Base-by-base conservation (phyloP, 2,113 vertebrate species). In the Channa argus region DNA sequence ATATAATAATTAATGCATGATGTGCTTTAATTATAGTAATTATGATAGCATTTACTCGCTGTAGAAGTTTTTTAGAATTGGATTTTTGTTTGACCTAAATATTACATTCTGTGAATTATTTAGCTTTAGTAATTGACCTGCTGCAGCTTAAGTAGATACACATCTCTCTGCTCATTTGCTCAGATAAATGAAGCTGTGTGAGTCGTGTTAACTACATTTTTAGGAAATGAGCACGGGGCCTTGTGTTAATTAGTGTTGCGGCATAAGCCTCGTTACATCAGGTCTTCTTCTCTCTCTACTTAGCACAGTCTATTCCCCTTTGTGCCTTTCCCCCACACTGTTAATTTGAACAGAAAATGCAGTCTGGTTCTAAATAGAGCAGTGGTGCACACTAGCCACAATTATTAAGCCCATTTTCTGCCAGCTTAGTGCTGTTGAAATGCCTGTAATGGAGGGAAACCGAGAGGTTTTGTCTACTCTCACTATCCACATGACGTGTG, bases 361-460 rank as follows among this genome's bases (percentile, higher is more conserved):
- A 61, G 77, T 78, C 71, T 85, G 52, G 77, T 83, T 86, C 69
- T 81, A 89, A 89, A 91, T 84, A 87, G 84, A 80, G 78, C 82
- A 62, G 39, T 15, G 76, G 66, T 71, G 74, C 85, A 86, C 82
- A 66, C 79, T 54, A 44, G 80, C 84, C 37, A 54, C 77, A 75
- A 84, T 91, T 83, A 89, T 88, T 88, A 88, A 69, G 74, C 51
- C 78, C 80, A 88, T 90, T 91, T 90, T 88, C 84, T 84, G 87
- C 84, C 67, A 79, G 84, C 78, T 89, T 86, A 74, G 75, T 82
- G 87, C 84, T 66, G 78, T 49, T 84, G 45, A 88, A 90, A 89
- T 56, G 82, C 70, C 59, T 63, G 73, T 80, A 82, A 79, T 81
- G 65, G 74, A 77, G 80, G 69, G 66, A 55, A 70, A 71, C 76